Base-by-base conservation (phyloP, 1,140 invertebrate species). In the Leptinotarsa texana region DNA sequence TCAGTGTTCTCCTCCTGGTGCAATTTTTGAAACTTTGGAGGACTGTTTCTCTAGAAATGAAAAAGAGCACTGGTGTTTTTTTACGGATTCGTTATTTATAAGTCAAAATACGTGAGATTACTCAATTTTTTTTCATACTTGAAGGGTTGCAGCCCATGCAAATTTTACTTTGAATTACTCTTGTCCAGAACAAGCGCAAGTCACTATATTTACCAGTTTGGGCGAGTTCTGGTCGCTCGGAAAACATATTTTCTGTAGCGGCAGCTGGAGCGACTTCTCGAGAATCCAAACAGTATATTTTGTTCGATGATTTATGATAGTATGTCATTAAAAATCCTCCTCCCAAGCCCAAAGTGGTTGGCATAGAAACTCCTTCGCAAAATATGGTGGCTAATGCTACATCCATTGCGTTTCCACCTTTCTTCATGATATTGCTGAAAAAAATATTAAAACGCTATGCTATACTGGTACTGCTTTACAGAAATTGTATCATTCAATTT, bases 291-390 rank as follows among this genome's bases (percentile, higher is more conserved):
- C 83, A 87, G 49, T 82, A 83, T 49, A 84, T 87, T 74, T 76
- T 83, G 3, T 87, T 83, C 48, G 74, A 87, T 73, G 76, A 82
- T 78, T 84, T 86, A 69, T 91, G 88, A 84, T 95, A 96, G 74
- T 94, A 89, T 0, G 91, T 92, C 89, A 94, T 91, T 8, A 96
- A 83, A 81, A 93, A 92, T 51, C 95, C 95, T 66, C 95, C 95
- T 22, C 95, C 95, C 13, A 96, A 76, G 1, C 95, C 96, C 85
- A 92, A 92, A 73, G 90, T 93, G 80, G 96, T 92, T 4, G 92
- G 86, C 80, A 92, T 91, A 2, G 93, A 88, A 2, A 96, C 89
- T 0, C 94, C 94, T 82, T 95, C 91, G 83, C 95, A 97, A 17
- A 97, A 88, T 63, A 94, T 83, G 1, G 92, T 85, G 0, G 93